Percentiles rank a stretch among this genome's conserved stretches.
Conservation (phyloP, 2,888 invertebrate species). For the Girardia tigrina region DNA sequence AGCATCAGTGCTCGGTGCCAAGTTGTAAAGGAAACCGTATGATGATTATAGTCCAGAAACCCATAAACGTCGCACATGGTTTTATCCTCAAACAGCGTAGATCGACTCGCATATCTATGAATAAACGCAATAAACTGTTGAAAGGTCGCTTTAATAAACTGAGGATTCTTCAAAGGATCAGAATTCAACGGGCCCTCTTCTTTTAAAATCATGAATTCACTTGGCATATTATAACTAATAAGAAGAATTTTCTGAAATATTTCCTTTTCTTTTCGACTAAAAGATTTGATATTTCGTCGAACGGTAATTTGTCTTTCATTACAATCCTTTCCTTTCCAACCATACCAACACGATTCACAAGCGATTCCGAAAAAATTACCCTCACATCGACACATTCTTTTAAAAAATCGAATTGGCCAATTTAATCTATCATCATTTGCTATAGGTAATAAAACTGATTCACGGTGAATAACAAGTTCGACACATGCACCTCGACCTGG, state of each 20-base stretch:
- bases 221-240: background rate
- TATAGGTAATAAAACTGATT: background rate
- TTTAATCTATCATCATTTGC: slow-evolving; percentile 15
- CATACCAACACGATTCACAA: slow-evolving; percentile 32
- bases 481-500: slow-evolving; percentile 24
- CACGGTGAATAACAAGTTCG: background rate
- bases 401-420: slow-evolving; percentile 34
- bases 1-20: slow-evolving; percentile 36
- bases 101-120: slow-evolving; percentile 32
- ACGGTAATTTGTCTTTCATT: background rate
- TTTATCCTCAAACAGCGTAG: slow-evolving; percentile 27
- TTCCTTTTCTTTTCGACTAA: background rate
- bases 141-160: background rate
- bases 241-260: background rate
- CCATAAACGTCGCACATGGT: background rate
- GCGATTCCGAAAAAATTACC: slow-evolving; percentile 34
- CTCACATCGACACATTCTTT: slow-evolving; percentile 18
- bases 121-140: slow-evolving; percentile 27
- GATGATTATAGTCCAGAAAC: slow-evolving; percentile 27
- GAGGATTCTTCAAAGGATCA: slow-evolving; percentile 24
- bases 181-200: background rate
- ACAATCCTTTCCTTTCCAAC: slow-evolving; percentile 29
- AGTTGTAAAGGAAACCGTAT: slow-evolving; percentile 18
- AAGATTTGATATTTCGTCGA: slow-evolving; percentile 28
- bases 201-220: slow-evolving; percentile 24